A percentile compares a stretch with the other conserved stretches of the same genome.
These are phyloP conservation scores for Clistopyga incitator DNA, from an alignment of 2,888 invertebrate species.

Conservation along the genomic window DNA sequence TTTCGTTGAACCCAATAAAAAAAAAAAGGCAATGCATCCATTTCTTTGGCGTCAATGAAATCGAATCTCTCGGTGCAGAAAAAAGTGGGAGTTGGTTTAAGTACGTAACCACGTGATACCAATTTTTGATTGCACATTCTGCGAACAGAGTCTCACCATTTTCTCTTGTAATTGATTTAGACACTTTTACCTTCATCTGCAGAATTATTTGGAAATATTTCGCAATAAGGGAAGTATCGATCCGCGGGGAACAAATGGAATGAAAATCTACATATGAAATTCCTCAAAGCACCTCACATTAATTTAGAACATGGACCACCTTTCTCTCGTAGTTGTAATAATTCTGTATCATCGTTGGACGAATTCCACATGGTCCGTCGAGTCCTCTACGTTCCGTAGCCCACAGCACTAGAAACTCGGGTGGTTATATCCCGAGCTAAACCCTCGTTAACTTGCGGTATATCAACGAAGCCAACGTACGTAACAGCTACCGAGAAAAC, in stretches of 20 bases:
- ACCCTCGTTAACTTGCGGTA: constrained; percentile 28
- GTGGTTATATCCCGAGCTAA: constrained; percentile 7
- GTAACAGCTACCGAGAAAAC: constrained; percentile 23
- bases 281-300: constrained; percentile 16
- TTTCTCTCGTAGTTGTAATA: constrained; percentile 20
- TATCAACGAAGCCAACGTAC: constrained; percentile 21
- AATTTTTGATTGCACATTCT: not conserved
- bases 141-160: not conserved
- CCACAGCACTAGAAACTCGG: constrained; percentile 21
- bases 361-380: constrained; percentile 4
- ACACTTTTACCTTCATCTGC: not conserved
- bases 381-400: constrained; percentile 3
- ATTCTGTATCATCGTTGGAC: constrained; percentile 26
- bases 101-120: not conserved
- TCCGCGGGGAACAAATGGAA: not conserved
- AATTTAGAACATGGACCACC: constrained; percentile 11
- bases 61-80: no score
- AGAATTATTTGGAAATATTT: not conserved
- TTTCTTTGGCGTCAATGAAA: no score
- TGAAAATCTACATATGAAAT: constrained; percentile 8
- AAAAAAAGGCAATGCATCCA: no score
- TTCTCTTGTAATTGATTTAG: not conserved
- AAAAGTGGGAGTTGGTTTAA: not conserved
- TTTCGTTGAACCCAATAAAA: no score
- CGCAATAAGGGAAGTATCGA: not conserved